Evolutionary conservation across 1,140 invertebrate species (phyloP).

Genomic region (Drosophila pallidifrons): DNA sequence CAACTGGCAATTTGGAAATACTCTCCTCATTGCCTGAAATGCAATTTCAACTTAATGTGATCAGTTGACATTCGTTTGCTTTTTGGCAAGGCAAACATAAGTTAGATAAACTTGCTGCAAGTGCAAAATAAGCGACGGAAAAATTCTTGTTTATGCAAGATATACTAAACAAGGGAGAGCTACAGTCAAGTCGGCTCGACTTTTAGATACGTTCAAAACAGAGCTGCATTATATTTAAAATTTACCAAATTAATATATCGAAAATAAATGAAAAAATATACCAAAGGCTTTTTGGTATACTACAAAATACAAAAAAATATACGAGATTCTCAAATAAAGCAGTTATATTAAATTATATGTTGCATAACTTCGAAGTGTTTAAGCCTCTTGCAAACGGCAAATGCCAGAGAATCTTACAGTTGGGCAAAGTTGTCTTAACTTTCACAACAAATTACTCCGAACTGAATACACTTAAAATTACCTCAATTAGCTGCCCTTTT

Average conservation of each 20-base stretch:
- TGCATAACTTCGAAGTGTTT: too few species aligned
- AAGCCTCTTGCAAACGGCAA: neutral
- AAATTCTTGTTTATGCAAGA: neutral
- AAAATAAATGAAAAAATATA: too few species aligned
- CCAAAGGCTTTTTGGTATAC: too few species aligned
- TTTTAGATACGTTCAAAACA: too few species aligned
- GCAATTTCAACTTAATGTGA: conserved; percentile 76
- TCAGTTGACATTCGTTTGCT: conserved; percentile 69
- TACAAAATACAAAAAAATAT: too few species aligned
- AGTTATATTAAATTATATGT: too few species aligned
- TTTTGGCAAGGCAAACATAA: conserved; percentile 26
- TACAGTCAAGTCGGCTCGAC: too few species aligned
- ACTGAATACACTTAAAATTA: neutral
- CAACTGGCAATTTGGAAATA: too few species aligned
- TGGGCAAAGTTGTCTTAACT: neutral
- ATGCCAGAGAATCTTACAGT: neutral
- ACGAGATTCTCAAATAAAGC: too few species aligned
- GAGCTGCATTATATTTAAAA: too few species aligned
- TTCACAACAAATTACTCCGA: neutral
- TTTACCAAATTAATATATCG: too few species aligned
- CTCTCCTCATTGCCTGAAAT: conserved; percentile 47
- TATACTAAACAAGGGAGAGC: neutral
- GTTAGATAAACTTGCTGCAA: conserved; percentile 21
- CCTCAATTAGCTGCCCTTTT: conserved; percentile 5
- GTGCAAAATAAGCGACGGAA: neutral